Evolutionary conservation across 1,140 invertebrate genomes (phyloP).

Genomic region (Drosophila eugracilis): DNA sequence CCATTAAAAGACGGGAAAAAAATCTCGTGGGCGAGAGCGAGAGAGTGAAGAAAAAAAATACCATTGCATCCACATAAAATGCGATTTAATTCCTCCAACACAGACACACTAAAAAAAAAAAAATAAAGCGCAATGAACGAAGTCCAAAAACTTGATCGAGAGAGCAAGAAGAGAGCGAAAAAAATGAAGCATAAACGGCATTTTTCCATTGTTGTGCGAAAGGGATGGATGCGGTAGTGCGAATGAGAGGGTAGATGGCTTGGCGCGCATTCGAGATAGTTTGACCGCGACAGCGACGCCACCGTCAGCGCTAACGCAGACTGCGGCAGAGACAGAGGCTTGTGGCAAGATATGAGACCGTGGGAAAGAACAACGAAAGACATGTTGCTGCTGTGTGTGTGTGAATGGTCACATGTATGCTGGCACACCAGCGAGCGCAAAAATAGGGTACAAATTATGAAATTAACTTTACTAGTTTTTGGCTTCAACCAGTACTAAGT

Average conservation of each 20-base stretch:
- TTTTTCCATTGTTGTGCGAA: slow-evolving; percentile 63
- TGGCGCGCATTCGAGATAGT: slow-evolving; percentile 78
- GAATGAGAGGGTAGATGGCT: slow-evolving; percentile 32
- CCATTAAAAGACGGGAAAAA: slow-evolving; percentile 68
- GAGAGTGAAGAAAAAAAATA: slow-evolving; percentile 39
- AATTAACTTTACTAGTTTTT: neutral
- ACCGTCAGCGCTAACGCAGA: neutral
- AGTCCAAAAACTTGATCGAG: slow-evolving; percentile 70
- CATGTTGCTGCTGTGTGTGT: slow-evolving; percentile 66
- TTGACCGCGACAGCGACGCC: slow-evolving; percentile 47
- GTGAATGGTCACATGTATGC: slow-evolving; percentile 18
- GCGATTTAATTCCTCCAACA: slow-evolving; percentile 80
- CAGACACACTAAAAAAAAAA: slow-evolving; percentile 26
- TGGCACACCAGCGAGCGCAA: slow-evolving; percentile 7
- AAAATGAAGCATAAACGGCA: slow-evolving; percentile 65
- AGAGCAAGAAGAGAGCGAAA: slow-evolving; percentile 32
- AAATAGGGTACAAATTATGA: slow-evolving; percentile 14
- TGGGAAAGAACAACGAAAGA: slow-evolving; percentile 85
- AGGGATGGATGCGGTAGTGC: neutral
- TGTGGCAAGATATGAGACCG: slow-evolving; percentile 84
- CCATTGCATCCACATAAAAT: slow-evolving; percentile 58
- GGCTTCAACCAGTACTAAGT: too few relatives aligned
- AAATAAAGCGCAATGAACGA: slow-evolving; percentile 83
- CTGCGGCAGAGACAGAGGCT: slow-evolving; percentile 13
- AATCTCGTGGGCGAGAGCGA: slow-evolving; percentile 50